Conservation (phyloP, 2,888 invertebrate genomes). For the Drosophila neotestacea region DNA sequence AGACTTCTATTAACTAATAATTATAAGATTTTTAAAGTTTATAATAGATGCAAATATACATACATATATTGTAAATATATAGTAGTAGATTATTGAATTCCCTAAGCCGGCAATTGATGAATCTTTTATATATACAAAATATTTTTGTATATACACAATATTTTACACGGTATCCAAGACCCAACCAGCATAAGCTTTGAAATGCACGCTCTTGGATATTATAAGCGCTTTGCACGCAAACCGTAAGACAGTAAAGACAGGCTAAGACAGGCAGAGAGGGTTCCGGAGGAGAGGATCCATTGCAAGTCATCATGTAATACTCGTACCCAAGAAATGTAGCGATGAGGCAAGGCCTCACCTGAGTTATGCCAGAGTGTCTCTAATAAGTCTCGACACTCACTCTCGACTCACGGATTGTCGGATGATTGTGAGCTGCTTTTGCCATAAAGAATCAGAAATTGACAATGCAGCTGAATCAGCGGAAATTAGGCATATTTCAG, state of each 20-base stretch:
- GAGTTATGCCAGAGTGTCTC: slow-evolving; percentile 54
- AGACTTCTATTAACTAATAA: background rate
- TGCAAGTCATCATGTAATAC: slow-evolving; percentile 71
- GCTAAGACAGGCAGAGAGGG: background rate
- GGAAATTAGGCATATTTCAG: slow-evolving; percentile 65
- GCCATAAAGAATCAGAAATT: slow-evolving; percentile 65
- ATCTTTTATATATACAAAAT: too few species aligned
- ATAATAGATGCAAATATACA: too few species aligned
- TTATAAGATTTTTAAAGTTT: too few species aligned
- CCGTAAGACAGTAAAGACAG: slow-evolving; percentile 22
- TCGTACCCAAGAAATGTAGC: slow-evolving; percentile 65
- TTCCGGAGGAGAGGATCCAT: background rate
- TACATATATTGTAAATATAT: too few species aligned
- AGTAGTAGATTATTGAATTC: too few species aligned
- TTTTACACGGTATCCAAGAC: slow-evolving; percentile 28
- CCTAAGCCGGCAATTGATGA: too few species aligned
- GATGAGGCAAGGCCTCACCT: slow-evolving; percentile 66
- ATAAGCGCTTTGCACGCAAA: slow-evolving; percentile 63
- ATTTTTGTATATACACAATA: background rate
- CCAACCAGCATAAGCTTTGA: background rate
- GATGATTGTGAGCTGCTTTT: background rate
- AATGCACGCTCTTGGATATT: slow-evolving; percentile 37
- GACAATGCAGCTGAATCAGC: slow-evolving; percentile 70
- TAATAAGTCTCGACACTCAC: slow-evolving; percentile 50
- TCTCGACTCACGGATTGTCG: slow-evolving; percentile 17